These are phyloP conservation scores for Eugnorisma glareosa DNA, from an alignment of 2,888 invertebrate species.

Conservation along the genomic window DNA sequence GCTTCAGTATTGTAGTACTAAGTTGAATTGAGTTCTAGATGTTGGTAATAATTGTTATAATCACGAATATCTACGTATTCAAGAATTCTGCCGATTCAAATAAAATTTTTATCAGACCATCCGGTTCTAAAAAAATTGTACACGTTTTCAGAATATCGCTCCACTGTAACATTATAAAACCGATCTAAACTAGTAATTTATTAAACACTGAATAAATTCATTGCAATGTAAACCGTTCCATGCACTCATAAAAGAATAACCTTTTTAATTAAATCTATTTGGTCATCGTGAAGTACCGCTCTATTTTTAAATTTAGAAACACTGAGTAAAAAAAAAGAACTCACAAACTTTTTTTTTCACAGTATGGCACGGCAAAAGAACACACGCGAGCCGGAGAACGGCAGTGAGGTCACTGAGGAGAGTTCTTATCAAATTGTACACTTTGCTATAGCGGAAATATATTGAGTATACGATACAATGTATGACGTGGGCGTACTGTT, in stretches of 20 bases:
- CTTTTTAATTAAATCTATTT: constrained; percentile 30
- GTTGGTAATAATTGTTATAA: background rate
- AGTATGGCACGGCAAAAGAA: constrained; percentile 39
- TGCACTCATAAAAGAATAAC: background rate
- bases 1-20: background rate
- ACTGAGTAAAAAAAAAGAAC: constrained; percentile 42
- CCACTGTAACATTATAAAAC: background rate
- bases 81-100: background rate
- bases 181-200: constrained; percentile 15
- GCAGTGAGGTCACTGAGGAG: constrained; percentile 78
- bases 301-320: constrained; percentile 41
- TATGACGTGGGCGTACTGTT: constrained; percentile 49
- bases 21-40: constrained; percentile 6
- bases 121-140: constrained; percentile 40
- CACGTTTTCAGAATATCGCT: constrained; percentile 19
- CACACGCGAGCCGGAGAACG: constrained; percentile 68
- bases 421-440: constrained; percentile 76
- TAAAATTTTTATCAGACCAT: constrained; percentile 42
- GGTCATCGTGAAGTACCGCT: constrained; percentile 14
- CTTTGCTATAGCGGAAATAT: constrained; percentile 58
- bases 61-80: background rate
- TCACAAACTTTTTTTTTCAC: constrained; percentile 63
- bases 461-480: constrained; percentile 56
- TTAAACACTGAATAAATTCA: constrained; percentile 3
- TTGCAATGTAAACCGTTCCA: constrained; percentile 19